Percentiles rank a stretch among this genome's conserved stretches.
These are phyloP conservation scores for Cebidichthys violaceus DNA, from an alignment of 2,113 vertebrate genomes.

Conservation along the genomic window DNA sequence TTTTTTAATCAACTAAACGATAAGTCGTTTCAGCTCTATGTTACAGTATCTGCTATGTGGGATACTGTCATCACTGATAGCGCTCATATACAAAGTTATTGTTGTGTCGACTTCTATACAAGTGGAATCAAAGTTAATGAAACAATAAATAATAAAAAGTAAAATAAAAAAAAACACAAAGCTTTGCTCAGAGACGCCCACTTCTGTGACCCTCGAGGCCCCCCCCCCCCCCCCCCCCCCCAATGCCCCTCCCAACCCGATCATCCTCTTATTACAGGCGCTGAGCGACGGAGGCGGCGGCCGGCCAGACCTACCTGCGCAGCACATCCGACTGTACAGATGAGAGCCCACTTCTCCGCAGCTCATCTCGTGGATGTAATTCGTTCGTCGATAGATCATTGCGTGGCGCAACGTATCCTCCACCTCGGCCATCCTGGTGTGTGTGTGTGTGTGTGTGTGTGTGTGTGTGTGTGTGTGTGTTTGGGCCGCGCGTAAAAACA, in stretches of 20 bases:
- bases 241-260: conserved; percentile 56
- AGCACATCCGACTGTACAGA: conserved; percentile 84
- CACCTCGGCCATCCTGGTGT: conserved; percentile 68
- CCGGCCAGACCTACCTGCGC: conserved; percentile 78
- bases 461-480: not conserved
- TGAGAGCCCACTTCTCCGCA: conserved; percentile 78
- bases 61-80: too few species aligned
- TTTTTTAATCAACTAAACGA: not conserved
- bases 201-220: conserved; percentile 1
- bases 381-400: conserved; percentile 61
- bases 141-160: not conserved
- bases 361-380: conserved; percentile 84
- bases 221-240: not conserved
- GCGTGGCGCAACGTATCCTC: conserved; percentile 45
- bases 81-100: not conserved
- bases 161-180: not conserved
- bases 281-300: not conserved
- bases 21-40: not conserved
- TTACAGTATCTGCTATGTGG: not conserved
- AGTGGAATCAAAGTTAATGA: not conserved
- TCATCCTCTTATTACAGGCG: conserved; percentile 32
- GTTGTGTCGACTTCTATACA: not conserved
- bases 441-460: not conserved
- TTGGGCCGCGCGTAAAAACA: conserved; percentile 32
- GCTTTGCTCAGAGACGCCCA: not conserved